Evolutionary conservation across 1,140 invertebrate genomes (phyloP).

Genomic region (Heliothis virescens): DNA sequence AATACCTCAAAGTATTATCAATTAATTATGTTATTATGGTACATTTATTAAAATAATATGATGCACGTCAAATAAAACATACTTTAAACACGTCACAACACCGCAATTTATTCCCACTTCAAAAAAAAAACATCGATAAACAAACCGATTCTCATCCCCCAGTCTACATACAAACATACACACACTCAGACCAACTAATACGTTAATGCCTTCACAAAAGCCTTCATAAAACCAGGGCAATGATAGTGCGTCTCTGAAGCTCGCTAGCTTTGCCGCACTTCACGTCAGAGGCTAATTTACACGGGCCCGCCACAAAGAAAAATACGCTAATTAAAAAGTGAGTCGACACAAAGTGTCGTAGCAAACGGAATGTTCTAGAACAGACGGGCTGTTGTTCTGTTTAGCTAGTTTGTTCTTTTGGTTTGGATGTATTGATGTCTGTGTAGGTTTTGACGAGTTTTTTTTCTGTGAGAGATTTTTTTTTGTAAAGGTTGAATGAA

Average conservation of each 20-base stretch:
- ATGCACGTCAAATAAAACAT: no score
- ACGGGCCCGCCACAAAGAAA: constrained; percentile 67
- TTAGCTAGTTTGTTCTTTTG: constrained; percentile 42
- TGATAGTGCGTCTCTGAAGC: constrained; percentile 52
- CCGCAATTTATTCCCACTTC: not conserved
- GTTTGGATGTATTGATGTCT: constrained; percentile 42
- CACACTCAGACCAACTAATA: constrained; percentile 45
- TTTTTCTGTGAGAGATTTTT: not conserved
- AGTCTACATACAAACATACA: not conserved
- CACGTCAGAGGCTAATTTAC: constrained; percentile 74
- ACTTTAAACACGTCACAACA: no score
- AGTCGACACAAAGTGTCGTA: constrained; percentile 69
- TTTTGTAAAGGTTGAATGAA: not conserved
- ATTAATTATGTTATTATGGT: no score
- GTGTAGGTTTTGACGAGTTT: constrained; percentile 36
- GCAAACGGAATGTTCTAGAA: constrained; percentile 59
- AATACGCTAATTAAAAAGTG: constrained; percentile 78
- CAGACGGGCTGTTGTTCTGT: constrained; percentile 14
- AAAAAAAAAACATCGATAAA: not conserved
- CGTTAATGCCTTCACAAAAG: constrained; percentile 55
- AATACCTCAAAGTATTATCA: no score
- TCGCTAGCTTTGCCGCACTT: constrained; percentile 54
- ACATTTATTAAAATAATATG: no score
- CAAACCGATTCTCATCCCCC: not conserved
- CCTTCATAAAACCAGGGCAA: constrained; percentile 57